phyloP scores from a whole-genome alignment of 2,797 vertebrate genomes.

The Eptatretus atami region DNA sequence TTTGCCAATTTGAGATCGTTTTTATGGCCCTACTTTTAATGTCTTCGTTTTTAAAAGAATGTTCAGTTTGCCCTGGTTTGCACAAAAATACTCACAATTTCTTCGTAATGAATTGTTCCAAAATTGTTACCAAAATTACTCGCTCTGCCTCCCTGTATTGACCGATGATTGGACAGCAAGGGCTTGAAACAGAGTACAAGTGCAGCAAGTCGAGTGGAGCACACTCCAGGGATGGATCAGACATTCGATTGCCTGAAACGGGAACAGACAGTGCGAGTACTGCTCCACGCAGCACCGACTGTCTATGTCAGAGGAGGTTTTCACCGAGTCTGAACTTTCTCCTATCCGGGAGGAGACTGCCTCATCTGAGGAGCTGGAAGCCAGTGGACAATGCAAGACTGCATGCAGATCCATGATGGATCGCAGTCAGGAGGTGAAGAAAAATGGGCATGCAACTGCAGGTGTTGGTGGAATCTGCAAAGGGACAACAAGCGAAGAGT shows the following conservation, averaged over 20 bases:
- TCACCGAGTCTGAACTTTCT: slow-evolving; percentile 75
- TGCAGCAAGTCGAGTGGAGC: no score
- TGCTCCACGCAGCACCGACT: slow-evolving; percentile 44
- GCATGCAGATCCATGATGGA: slow-evolving; percentile 12
- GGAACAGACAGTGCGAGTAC: slow-evolving; percentile 34
- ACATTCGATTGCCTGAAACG: slow-evolving; percentile 27
- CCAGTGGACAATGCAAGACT: slow-evolving; percentile 13
- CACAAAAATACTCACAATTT: no score
- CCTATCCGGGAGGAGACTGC: slow-evolving; percentile 47
- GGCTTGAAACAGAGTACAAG: slow-evolving; percentile 1
- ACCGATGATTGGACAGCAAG: background rate
- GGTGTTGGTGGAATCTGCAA: slow-evolving; percentile 11
- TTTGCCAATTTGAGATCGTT: no score
- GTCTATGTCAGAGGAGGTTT: slow-evolving; percentile 80
- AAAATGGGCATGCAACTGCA: slow-evolving; percentile 14
- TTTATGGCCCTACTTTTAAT: no score
- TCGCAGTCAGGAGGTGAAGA: slow-evolving; percentile 12
- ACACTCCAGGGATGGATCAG: slow-evolving; percentile 14
- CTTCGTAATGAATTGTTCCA: no score
- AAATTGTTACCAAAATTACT: no score
- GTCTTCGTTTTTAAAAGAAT: no score
- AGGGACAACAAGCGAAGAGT: slow-evolving; percentile 9
- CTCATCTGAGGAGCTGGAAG: slow-evolving; percentile 45
- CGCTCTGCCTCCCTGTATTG: background rate
- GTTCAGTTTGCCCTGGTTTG: no score